Base-by-base conservation (phyloP, 2,797 vertebrate species). In the Thamnophis elegans region DNA sequence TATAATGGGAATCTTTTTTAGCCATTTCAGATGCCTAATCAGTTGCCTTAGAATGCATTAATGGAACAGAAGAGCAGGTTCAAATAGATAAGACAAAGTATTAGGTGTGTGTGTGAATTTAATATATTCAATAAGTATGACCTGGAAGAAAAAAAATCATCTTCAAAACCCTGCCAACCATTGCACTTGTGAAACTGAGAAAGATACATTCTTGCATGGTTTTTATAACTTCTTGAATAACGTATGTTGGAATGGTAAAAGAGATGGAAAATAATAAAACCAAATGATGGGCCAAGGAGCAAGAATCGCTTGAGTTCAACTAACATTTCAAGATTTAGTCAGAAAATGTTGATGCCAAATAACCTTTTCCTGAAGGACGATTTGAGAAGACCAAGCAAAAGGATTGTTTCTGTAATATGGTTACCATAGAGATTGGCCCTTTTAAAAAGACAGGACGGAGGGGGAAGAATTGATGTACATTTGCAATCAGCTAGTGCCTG, bases 361-460 rank as follows among this genome's bases (percentile, higher is more conserved):
- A 96, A 97, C 97, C 97, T 97, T 97, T 97, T 93, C 93, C 96
- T 95, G 95, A 97, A 97, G 96, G 96, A 96, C 93, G 94, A 97
- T 97, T 96, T 96, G 95, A 97, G 95, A 94, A 97, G 95, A 97
- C 96, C 95, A 95, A 96, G 97, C 96, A 95, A 91, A 89, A 95
- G 96, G 47, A 88, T 93, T 36, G 97, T 97, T 97, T 96, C 95
- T 89, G 78, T 94, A 94, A 96, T 95, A 90, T 93, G 95, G 97
- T 98, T 97, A 93, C 97, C 97, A 98, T 97, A 96, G 98, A 68
- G 96, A 98, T 90, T 90, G 93, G 96, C 86, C 96, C 96, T 97
- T 93, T 93, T 95, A 93, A 95, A 97, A 97, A 96, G 95, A 94
- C 89, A 11, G 60, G 26, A 9, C 0, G 26, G 22, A 51, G 87